These are phyloP conservation scores for Staurois parvus DNA, from an alignment of 2,797 vertebrate species.

Conservation along the genomic window DNA sequence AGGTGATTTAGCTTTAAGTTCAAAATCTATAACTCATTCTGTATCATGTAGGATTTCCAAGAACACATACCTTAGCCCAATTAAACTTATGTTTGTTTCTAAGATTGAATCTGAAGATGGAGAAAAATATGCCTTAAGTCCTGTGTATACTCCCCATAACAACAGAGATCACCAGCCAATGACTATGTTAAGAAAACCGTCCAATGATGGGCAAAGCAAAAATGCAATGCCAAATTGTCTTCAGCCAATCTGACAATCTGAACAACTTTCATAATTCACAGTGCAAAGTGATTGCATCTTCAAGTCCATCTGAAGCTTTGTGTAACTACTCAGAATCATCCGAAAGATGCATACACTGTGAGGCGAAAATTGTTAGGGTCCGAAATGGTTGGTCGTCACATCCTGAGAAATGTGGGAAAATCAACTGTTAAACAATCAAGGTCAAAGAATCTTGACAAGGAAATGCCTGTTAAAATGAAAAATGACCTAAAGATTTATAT, in stretches of 20 bases:
- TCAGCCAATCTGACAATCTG: background rate
- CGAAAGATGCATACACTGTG: constrained; percentile 73
- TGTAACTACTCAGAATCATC: background rate
- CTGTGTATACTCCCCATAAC: constrained; percentile 75
- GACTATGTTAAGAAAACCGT: background rate
- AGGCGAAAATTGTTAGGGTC: constrained; percentile 92
- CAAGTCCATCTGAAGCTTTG: background rate
- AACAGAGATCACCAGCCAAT: constrained; percentile 49
- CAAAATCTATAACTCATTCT: background rate
- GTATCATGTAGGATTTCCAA: background rate
- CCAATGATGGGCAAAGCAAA: background rate
- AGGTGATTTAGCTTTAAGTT: constrained; percentile 52
- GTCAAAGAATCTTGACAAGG: constrained; percentile 54
- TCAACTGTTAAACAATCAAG: constrained; percentile 94
- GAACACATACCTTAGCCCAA: constrained; percentile 78
- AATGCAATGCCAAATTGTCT: background rate
- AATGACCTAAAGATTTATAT: background rate
- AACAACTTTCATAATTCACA: background rate
- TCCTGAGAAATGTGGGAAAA: constrained; percentile 88
- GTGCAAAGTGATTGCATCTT: background rate
- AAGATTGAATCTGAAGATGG: constrained; percentile 85
- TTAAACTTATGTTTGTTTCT: constrained; percentile 97
- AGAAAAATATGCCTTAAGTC: constrained; percentile 90
- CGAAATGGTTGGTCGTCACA: constrained; percentile 90
- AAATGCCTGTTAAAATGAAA: background rate